Conservation (phyloP, 2,797 vertebrate species). For the Megaceryle alcyon region DNA sequence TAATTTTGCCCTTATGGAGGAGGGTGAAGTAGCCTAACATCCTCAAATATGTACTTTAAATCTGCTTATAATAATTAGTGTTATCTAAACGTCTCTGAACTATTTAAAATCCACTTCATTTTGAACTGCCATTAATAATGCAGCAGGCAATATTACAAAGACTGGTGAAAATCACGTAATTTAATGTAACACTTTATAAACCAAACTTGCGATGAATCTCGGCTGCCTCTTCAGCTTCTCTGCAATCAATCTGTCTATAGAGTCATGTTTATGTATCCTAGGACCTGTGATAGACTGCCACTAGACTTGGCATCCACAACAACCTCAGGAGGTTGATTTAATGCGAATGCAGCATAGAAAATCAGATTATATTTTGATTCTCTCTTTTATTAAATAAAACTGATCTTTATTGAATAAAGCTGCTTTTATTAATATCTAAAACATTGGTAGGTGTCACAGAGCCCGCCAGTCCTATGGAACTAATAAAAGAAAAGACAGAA, state of each 20-base stretch:
- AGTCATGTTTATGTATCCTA: constrained; percentile 12
- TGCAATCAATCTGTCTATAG: constrained; percentile 8
- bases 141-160: constrained; percentile 33
- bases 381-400: constrained; percentile 73
- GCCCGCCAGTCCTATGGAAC: constrained; percentile 11
- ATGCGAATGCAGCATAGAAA: constrained; percentile 38
- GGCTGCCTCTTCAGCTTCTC: constrained; percentile 13
- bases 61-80: constrained; percentile 1
- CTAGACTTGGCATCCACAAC: constrained; percentile 7
- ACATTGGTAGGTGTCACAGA: constrained; percentile 49
- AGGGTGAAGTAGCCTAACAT: neutral
- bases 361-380: constrained; percentile 51
- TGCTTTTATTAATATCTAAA: constrained; percentile 74
- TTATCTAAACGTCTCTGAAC: constrained; percentile 18
- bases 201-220: neutral
- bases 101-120: constrained; percentile 55
- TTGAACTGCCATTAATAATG: constrained; percentile 57
- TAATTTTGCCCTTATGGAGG: neutral
- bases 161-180: constrained; percentile 17
- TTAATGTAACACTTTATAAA: constrained; percentile 50
- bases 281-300: neutral
- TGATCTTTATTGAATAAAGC: constrained; percentile 68
- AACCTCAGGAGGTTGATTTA: constrained; percentile 9
- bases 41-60: constrained; percentile 35
- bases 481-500: constrained; percentile 66